These are phyloP conservation scores for Tipula lateralis DNA, from an alignment of 2,888 invertebrate genomes.

Conservation along the genomic window DNA sequence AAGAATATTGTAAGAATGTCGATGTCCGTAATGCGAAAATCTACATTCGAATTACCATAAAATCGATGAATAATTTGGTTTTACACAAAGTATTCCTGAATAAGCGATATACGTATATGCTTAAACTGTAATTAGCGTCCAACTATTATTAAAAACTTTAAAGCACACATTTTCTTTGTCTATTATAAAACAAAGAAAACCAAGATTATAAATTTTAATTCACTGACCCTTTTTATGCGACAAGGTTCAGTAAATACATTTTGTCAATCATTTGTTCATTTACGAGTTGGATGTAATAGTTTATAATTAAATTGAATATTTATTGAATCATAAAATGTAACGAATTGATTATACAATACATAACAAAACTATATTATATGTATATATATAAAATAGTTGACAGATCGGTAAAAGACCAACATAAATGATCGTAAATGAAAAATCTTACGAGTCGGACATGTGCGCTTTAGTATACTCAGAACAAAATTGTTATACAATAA, in stretches of 20 bases:
- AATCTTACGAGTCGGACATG: not conserved
- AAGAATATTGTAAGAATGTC: too few species aligned
- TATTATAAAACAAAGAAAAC: not conserved
- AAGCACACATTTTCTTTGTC: not conserved
- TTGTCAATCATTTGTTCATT: not conserved
- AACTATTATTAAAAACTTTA: not conserved
- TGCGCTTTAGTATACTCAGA: not conserved
- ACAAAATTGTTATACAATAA: not conserved
- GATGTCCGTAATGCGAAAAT: too few species aligned
- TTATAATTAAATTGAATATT: not conserved
- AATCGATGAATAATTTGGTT: too few species aligned
- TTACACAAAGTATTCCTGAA: too few species aligned
- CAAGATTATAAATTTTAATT: not conserved
- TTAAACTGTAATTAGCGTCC: not conserved
- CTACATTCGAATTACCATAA: too few species aligned
- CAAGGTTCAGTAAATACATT: not conserved
- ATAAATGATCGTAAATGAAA: not conserved
- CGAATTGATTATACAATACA: not conserved
- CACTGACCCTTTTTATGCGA: not conserved
- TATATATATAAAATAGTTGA: not conserved
- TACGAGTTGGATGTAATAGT: not conserved
- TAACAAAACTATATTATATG: not conserved
- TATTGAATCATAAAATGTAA: constrained; percentile 6
- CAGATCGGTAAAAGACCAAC: not conserved
- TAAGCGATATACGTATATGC: not conserved